These are phyloP conservation scores for Scaptodrosophila lebanonensis DNA, from an alignment of 1,140 invertebrate species.

Conservation along the genomic window DNA sequence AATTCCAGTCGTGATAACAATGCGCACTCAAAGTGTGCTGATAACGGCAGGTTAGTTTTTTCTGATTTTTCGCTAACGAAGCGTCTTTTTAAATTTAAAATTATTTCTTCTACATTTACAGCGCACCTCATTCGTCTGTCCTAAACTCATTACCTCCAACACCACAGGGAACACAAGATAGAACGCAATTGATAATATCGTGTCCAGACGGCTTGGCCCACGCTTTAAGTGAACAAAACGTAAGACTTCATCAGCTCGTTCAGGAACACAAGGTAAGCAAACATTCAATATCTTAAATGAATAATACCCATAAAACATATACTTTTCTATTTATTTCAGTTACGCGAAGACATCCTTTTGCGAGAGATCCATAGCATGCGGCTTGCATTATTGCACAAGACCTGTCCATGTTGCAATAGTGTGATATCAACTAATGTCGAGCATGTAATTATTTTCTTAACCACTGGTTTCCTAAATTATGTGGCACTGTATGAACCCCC, in stretches of 20 bases:
- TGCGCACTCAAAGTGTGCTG: slow-evolving; percentile 29
- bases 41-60: slow-evolving; percentile 29
- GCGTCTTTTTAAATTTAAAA: background rate
- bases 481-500: no score
- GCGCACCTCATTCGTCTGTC: slow-evolving; percentile 47
- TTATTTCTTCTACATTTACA: slow-evolving; percentile 9
- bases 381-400: slow-evolving; percentile 84
- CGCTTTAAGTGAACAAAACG: slow-evolving; percentile 87
- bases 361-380: slow-evolving; percentile 85
- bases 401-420: slow-evolving; percentile 79
- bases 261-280: slow-evolving; percentile 84
- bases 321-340: slow-evolving; percentile 70
- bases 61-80: background rate
- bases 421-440: slow-evolving; percentile 63
- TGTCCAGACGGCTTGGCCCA: slow-evolving; percentile 89
- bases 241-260: slow-evolving; percentile 87
- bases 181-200: slow-evolving; percentile 55
- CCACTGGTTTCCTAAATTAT: background rate
- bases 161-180: slow-evolving; percentile 54
- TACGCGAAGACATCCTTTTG: slow-evolving; percentile 83
- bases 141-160: slow-evolving; percentile 64
- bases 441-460: slow-evolving; percentile 58
- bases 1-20: slow-evolving; percentile 41
- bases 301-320: background rate
- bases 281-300: background rate